Base-by-base conservation (phyloP, 2,113 vertebrate species). In the Polyodon spathula region DNA sequence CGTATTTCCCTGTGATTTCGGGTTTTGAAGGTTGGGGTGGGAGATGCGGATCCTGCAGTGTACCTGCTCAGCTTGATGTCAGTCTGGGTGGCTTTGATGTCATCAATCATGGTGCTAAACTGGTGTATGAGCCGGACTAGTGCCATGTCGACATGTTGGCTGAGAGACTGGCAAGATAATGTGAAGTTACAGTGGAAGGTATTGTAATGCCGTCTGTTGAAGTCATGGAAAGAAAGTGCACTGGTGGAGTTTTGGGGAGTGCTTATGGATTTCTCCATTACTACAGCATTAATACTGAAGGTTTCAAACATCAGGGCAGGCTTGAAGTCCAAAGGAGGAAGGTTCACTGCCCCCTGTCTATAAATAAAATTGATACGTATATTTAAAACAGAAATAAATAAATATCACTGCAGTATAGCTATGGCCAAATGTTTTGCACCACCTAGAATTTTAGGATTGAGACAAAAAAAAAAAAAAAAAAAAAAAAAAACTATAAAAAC, bases 1-100 rank as follows among this genome's bases (percentile, higher is more conserved):
- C 94, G 89, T 65, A 97, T 94, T 64, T 97, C 88, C 51, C 92
- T 76, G 62, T 95, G 93, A 0, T 92, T 92, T 15, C 92, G 88
- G 0, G 90, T 90, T 80, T 95, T 97, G 80, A 96, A 97, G 17
- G 94, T 95, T 15, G 96, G 96, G 0, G 95, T 98, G 0, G 96
- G 95, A 1, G 96, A 98, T 16, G 94, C 90, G 0, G 96, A 99
- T 6, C 96, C 96, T 1, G 95, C 96, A 0, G 95, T 98, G 67
- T 99, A 99, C 64, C 96, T 90, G 75, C 89, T 99, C 8, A 99
- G 92, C 39, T 97, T 97, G 79, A 99, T 99, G 81, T 99, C 96
- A 0, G 95, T 99, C 78, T 99, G 96, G 0, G 94, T 97, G 48
- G 96, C 95, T 72, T 98, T 98, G 79, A 99, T 95, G 60, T 97